A percentile compares a stretch with the other conserved stretches of the same genome.
Conservation (phyloP, 2,888 invertebrate genomes). For the Cheilosia impressa region DNA sequence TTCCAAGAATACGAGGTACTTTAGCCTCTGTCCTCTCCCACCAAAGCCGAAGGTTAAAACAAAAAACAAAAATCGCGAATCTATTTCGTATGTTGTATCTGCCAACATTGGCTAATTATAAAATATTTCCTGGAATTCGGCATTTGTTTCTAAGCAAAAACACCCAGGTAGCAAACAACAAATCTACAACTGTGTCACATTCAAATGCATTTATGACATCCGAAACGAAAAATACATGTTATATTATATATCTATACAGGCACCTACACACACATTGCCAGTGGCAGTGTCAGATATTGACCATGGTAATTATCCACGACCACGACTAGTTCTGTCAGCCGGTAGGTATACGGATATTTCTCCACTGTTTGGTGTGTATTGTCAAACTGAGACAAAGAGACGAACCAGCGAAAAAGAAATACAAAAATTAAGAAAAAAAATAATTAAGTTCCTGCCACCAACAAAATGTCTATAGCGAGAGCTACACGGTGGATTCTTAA, state of each 20-base stretch:
- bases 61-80: constrained; percentile 59
- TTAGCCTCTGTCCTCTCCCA: constrained; percentile 28
- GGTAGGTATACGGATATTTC: constrained; percentile 10
- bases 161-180: constrained; percentile 60
- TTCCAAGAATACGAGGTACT: constrained; percentile 38
- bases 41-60: constrained; percentile 30
- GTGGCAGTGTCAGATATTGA: constrained; percentile 37
- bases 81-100: constrained; percentile 35
- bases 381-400: constrained; percentile 40
- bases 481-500: constrained; percentile 25
- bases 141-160: constrained; percentile 49
- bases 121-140: constrained; percentile 56
- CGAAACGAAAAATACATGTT: constrained; percentile 51
- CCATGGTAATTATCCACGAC: constrained; percentile 71
- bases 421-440: constrained; percentile 23
- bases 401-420: constrained; percentile 16
- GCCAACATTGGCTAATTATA: constrained; percentile 58
- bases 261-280: constrained; percentile 13
- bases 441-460: constrained; percentile 67
- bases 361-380: constrained; percentile 7
- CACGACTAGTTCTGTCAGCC: constrained; percentile 69
- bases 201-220: constrained; percentile 74
- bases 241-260: not conserved
- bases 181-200: constrained; percentile 70
- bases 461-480: constrained; percentile 36